phyloP scores from a whole-genome alignment of 2,888 invertebrate species.

The Apamea crenata region DNA sequence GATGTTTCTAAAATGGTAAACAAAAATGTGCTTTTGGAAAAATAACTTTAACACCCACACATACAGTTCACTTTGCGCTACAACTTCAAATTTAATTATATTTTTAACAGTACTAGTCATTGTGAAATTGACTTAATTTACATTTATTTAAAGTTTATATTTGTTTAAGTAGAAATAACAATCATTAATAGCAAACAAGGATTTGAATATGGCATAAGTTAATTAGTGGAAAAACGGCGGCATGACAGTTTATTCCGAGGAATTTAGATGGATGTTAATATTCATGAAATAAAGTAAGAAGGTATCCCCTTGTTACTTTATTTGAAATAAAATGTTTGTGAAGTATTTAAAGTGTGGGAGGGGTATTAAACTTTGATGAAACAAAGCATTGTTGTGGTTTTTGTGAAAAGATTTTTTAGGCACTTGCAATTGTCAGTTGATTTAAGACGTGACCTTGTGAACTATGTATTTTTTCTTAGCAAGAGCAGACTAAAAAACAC shows the following conservation, averaged over 20 bases:
- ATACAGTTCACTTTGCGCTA: background rate
- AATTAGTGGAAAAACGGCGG: constrained; percentile 38
- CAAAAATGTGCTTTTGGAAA: background rate
- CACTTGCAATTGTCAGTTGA: background rate
- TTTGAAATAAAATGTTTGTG: constrained; percentile 19
- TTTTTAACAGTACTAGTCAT: background rate
- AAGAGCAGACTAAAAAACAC: background rate
- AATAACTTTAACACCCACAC: background rate
- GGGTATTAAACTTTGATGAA: background rate
- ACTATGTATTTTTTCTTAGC: too few species aligned
- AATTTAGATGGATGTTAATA: constrained; percentile 40
- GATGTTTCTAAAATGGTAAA: background rate
- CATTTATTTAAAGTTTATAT: too few species aligned
- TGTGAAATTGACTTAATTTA: background rate
- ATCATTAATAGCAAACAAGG: background rate
- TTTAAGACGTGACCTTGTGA: background rate
- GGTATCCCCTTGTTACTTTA: background rate
- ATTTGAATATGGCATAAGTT: constrained; percentile 13
- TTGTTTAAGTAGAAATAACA: background rate
- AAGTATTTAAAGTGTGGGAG: background rate
- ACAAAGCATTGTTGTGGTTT: background rate
- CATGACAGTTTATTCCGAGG: constrained; percentile 20
- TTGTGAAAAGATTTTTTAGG: background rate
- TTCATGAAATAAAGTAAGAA: constrained; percentile 45
- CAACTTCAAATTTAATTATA: background rate